Conservation (phyloP, 2,113 vertebrate genomes). For the Macaca fascicularis region T2T-MFA8v1.1 NC_088387.1:69669001-69669500, state of each 20-base stretch:
- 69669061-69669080: not conserved
- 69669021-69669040: not conserved
- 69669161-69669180: not conserved
- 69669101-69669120: not conserved
- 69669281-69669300: not conserved
- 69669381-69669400: constrained; percentile 3
- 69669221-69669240: not conserved
- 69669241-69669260: not conserved
- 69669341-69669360: not conserved
- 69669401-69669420: not conserved
- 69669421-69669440: not conserved
- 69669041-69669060: not conserved
- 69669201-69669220: not conserved
- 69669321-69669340: not conserved
- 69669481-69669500: constrained; percentile 23
- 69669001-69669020: not conserved
- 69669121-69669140: not conserved
- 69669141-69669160: not conserved
- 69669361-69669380: not conserved
- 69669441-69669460: constrained; percentile 18
- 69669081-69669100: not conserved
- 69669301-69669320: not conserved
- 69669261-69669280: not conserved
- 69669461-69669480: not conserved
- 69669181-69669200: not conserved